Conservation (phyloP, 2,113 vertebrate genomes). For the Rallus limicola region DNA sequence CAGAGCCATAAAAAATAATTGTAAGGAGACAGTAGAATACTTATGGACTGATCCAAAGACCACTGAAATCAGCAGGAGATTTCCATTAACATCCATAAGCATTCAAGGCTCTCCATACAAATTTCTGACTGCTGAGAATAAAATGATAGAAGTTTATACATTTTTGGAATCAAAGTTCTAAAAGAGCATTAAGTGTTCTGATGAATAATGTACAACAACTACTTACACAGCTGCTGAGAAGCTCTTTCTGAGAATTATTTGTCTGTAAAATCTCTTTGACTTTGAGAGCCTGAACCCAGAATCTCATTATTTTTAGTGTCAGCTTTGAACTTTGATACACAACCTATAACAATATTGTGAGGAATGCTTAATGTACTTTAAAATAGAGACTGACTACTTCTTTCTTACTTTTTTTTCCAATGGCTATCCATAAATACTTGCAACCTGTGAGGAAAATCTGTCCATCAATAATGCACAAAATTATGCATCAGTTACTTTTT, state of each 20-base stretch:
- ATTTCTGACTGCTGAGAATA: background rate
- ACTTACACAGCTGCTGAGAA: background rate
- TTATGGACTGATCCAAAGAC: background rate
- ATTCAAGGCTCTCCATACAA: background rate
- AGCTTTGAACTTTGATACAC: background rate
- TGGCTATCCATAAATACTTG: background rate
- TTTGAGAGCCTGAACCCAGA: background rate
- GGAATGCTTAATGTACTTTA: background rate
- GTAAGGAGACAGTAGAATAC: background rate
- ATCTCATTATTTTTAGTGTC: conserved; percentile 17
- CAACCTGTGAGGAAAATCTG: background rate
- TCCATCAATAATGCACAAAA: background rate
- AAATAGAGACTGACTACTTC: background rate
- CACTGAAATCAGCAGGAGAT: background rate
- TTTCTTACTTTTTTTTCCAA: background rate
- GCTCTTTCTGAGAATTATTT: conserved; percentile 14
- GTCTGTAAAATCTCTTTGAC: background rate
- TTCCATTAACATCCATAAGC: background rate
- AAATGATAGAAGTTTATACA: background rate
- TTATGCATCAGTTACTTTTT: background rate
- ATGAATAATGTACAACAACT: conserved; percentile 33
- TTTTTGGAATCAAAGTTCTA: conserved; percentile 16
- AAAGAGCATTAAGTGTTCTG: conserved; percentile 22
- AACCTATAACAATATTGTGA: background rate
- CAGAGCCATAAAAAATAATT: background rate